Percentiles rank a stretch among this genome's conserved stretches.
phyloP scores from a whole-genome alignment of 2,113 vertebrate genomes.

The Cacatua alba region DNA sequence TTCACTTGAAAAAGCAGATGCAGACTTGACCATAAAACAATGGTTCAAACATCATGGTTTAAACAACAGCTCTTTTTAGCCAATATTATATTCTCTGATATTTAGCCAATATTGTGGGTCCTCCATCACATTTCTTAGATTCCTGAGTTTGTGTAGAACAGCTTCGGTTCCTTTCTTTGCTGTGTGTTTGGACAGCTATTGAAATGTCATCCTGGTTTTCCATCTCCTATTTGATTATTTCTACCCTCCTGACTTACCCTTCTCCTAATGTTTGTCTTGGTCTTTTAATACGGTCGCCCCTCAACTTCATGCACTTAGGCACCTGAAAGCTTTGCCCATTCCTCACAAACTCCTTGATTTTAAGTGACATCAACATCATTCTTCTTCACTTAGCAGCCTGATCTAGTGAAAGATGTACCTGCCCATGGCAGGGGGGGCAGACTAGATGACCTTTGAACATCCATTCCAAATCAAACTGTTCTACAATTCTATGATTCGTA shows the following conservation, averaged over 20 bases:
- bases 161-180: background rate
- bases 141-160: background rate
- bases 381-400: background rate
- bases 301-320: rapidly evolving
- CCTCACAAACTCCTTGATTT: background rate
- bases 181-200: background rate
- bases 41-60: background rate
- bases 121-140: background rate
- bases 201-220: background rate
- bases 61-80: background rate
- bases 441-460: background rate
- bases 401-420: background rate
- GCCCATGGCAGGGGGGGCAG: background rate
- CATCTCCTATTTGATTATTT: background rate
- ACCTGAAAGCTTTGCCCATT: background rate
- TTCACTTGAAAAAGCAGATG: background rate
- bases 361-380: background rate
- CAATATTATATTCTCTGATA: background rate
- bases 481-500: background rate
- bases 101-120: background rate
- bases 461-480: background rate
- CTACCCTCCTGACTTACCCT: background rate
- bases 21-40: background rate
- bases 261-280: background rate
- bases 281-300: background rate